Evolutionary conservation across 2,888 invertebrate species (phyloP), one percentile per base, ranked within the genome.

Genomic region (Eulithis testata): DNA sequence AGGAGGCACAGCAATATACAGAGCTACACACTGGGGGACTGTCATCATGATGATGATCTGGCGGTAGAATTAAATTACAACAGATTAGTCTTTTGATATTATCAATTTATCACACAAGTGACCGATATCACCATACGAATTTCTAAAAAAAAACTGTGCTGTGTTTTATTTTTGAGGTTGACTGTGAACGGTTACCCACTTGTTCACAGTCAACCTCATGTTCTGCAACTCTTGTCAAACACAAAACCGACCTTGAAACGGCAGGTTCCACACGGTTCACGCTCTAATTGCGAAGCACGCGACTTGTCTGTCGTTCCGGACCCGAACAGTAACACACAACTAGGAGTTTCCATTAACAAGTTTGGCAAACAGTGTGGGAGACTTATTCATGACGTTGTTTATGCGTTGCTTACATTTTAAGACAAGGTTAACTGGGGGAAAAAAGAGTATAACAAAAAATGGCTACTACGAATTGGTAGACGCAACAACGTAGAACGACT

Each of bases 261-360:
- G 4, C 52, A 56, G 63, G 36, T 40, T 53, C 47, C 49, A 43
- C 50, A 57, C 43, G 43, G 51, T 82, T 83, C 79, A 72, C 82
- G 84, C 82, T 82, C 86, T 75, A 85, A 75, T 86, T 83, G 77
- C 66, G 55, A 59, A 63, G 74, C 85, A 82, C 79, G 81, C 83
- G 79, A 83, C 73, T 63, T 65, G 71, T 70, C 71, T 72, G 66
- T 62, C 51, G 67, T 27, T 62, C 49, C 49, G 31, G 60, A 52
- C 61, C 57, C 12, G 44, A 55, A 60, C 66, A 56, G 69, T 60
- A 54, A 11, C 37, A 65, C 64, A 56, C 59, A 60, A 62, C 64
- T 60, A 53, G 21, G 37, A 63, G 60, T 37, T 58, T 60, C 60
- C 60, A 51, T 57, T 7, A 57, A 57, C 57, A 43, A 61, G 31